These are phyloP conservation scores for Smittia sp. DNA, from an alignment of 2,888 invertebrate species.

Conservation along the genomic window DNA sequence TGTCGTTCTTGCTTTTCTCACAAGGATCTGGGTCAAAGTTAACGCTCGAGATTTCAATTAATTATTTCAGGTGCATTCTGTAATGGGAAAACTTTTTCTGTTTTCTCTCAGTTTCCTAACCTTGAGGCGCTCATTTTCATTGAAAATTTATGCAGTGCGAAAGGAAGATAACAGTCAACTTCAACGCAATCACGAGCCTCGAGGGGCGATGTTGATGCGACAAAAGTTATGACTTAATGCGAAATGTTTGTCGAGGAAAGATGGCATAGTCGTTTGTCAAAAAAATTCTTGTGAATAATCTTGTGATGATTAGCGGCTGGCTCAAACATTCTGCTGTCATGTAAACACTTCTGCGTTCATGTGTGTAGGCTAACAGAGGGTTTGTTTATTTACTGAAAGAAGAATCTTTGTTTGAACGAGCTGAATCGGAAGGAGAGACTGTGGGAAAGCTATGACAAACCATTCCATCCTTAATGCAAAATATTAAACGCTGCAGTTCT, in stretches of 20 bases:
- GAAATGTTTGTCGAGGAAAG: not conserved
- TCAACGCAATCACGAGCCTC: too few species aligned
- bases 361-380: not conserved
- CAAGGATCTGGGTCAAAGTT: not conserved
- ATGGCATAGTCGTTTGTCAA: slow-evolving; percentile 3
- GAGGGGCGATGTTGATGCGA: not conserved
- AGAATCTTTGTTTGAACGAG: not conserved
- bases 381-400: not conserved
- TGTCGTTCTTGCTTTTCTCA: not conserved
- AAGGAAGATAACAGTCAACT: too few species aligned
- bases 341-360: not conserved
- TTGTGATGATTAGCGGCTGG: not conserved
- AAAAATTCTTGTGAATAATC: not conserved
- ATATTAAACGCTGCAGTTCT: not conserved
- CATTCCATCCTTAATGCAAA: not conserved
- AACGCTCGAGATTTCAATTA: not conserved
- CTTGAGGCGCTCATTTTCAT: too few species aligned
- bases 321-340: not conserved
- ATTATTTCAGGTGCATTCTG: not conserved
- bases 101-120: too few species aligned
- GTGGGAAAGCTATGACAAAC: not conserved
- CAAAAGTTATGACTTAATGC: not conserved
- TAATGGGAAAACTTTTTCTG: too few species aligned
- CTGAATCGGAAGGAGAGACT: not conserved
- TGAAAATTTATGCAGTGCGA: too few species aligned